These are phyloP conservation scores for Polymixis flavicincta DNA, from an alignment of 2,888 invertebrate genomes.

Conservation along the genomic window DNA sequence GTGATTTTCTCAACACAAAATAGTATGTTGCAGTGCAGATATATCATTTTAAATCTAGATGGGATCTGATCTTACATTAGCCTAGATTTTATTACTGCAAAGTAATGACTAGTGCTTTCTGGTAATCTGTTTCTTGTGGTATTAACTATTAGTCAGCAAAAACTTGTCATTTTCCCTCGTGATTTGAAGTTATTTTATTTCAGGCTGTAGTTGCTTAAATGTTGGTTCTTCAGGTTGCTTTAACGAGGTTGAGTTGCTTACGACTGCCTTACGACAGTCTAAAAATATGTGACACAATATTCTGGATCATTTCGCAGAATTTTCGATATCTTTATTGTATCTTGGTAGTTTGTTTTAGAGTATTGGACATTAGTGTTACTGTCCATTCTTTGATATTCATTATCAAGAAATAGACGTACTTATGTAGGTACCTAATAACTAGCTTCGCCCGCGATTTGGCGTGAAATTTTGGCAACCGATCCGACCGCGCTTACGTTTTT, in stretches of 20 bases:
- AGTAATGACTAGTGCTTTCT: conserved; percentile 58
- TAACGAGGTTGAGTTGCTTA: conserved; percentile 21
- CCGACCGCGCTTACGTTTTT: too few species aligned
- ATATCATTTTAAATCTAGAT: conserved; percentile 52
- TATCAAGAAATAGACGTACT: too few species aligned
- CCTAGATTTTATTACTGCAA: conserved; percentile 54
- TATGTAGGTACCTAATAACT: too few species aligned
- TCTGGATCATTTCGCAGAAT: not conserved
- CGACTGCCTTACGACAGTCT: conserved; percentile 9
- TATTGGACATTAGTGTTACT: not conserved
- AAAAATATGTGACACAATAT: not conserved
- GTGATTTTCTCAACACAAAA: conserved; percentile 48
- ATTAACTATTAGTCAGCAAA: conserved; percentile 53
- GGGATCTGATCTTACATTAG: conserved; percentile 53
- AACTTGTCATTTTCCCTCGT: conserved; percentile 40
- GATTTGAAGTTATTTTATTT: conserved; percentile 25
- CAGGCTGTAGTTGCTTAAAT: conserved; percentile 8
- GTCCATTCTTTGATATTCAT: not conserved
- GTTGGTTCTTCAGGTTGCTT: conserved; percentile 10
- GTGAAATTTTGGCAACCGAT: too few species aligned
- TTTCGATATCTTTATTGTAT: not conserved
- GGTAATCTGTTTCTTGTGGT: conserved; percentile 56
- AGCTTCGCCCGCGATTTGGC: too few species aligned
- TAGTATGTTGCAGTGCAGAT: conserved; percentile 38
- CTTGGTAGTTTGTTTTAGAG: not conserved